Evolutionary conservation across 2,797 vertebrate species (phyloP).

Genomic region (Epinephelus malabaricus): DNA sequence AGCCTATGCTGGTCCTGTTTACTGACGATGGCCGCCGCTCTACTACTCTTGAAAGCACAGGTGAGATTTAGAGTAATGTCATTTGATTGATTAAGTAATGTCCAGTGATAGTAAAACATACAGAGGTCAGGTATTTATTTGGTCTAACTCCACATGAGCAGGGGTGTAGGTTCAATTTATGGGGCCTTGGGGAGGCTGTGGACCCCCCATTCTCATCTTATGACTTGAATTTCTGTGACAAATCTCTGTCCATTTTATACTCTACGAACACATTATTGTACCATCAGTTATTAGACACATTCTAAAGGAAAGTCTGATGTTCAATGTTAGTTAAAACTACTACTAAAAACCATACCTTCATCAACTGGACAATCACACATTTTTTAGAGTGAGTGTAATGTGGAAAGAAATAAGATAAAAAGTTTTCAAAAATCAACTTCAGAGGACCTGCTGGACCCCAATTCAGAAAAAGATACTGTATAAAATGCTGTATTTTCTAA

Average conservation of each 20-base stretch:
- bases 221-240: background rate
- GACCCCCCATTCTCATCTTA: too few species aligned
- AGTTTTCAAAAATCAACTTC: background rate
- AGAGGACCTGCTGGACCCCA: background rate
- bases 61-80: conserved; percentile 70
- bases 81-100: background rate
- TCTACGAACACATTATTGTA: background rate
- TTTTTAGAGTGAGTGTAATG: background rate
- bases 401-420: background rate
- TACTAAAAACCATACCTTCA: background rate
- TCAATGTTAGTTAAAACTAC: background rate
- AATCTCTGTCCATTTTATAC: background rate
- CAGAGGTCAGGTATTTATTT: background rate
- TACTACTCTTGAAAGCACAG: conserved; percentile 70
- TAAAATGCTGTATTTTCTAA: background rate
- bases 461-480: background rate
- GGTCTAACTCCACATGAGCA: background rate
- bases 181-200: background rate
- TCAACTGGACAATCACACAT: background rate
- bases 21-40: conserved; percentile 90
- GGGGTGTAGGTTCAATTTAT: background rate
- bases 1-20: conserved; percentile 94
- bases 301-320: background rate
- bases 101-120: background rate
- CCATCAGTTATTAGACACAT: background rate